A percentile compares a stretch with the other conserved stretches of the same genome.
Conservation (phyloP, 37 sponge, comb jelly and placozoan genomes). For the Hormiphora californensis region DNA sequence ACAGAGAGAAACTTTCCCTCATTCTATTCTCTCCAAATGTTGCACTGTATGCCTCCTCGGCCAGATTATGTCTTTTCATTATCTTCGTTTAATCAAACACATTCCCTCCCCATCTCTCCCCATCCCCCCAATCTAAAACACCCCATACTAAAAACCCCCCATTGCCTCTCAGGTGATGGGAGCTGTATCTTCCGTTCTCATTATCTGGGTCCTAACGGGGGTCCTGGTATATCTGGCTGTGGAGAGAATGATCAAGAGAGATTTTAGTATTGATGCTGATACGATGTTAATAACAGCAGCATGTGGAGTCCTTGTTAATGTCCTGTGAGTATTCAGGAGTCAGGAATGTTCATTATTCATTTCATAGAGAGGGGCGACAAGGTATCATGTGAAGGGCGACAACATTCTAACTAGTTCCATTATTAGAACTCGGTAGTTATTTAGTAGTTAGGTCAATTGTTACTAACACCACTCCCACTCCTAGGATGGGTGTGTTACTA, state of each 20-base stretch:
- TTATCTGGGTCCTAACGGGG: constrained; percentile 89
- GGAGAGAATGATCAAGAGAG: constrained; percentile 60
- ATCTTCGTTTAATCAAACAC: too few species aligned
- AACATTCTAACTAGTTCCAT: too few species aligned
- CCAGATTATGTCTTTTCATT: too few species aligned
- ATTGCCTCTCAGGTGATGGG: constrained; percentile 92
- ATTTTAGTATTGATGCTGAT: constrained; percentile 76
- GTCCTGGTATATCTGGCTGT: constrained; percentile 81
- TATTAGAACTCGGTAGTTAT: background rate
- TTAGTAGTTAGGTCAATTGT: background rate
- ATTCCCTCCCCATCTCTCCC: too few species aligned
- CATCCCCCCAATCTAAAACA: too few species aligned
- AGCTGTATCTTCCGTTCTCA: constrained; percentile 79
- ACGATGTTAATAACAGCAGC: constrained; percentile 87
- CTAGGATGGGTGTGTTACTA: constrained; percentile 20
- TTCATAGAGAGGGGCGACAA: too few species aligned
- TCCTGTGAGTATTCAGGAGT: constrained; percentile 92
- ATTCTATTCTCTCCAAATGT: too few species aligned
- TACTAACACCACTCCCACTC: background rate
- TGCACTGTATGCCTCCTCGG: too few species aligned
- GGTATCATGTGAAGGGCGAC: too few species aligned
- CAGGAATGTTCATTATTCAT: too few species aligned
- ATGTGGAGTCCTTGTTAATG: constrained; percentile 77
- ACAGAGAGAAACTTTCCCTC: too few species aligned
- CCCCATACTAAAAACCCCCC: too few species aligned